Base-by-base conservation (phyloP, 2,888 invertebrate species). In the Ophion ventricosus region DNA sequence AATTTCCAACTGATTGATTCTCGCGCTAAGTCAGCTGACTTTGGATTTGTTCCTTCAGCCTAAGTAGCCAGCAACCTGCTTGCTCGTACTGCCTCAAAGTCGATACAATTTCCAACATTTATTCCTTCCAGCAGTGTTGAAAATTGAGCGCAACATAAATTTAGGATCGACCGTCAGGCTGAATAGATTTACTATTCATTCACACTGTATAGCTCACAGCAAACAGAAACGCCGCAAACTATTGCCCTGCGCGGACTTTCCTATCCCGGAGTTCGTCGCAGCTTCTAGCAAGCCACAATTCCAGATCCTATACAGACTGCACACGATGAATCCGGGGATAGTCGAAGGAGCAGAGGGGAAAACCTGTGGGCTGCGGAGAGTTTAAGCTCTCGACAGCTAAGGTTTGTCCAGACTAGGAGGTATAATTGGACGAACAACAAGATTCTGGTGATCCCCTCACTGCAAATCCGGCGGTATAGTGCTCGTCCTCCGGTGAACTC, bases 401-500 rank as follows among this genome's bases (percentile, higher is more conserved):
- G 84, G 80, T 80, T 82, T 82, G 84, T 76, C 76, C 67, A 67
- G 73, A 80, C 82, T 79, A 26, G 76, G 79, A 63, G 76, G 73
- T 76, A 82, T 82, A 82, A 85, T 85, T 85, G 82, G 82, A 82
- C 82, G 82, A 84, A 82, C 84, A 85, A 80, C 81, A 81, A 78
- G 67, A 76, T 82, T 66, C 72, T 61, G 72, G 40, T 66, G 72
- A 79, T 76, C 66, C 78, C 66, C 70, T 70, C 26, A 49, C 59
- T 59, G 61, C 20, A 75, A 80, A 70, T 69, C 75, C 61, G n/a
- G 67, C n/a, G 76, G 64, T 79, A 67, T 43, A 56, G 57, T 64
- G 57, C 23, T 54, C 76, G 56, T 63, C 66, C 69, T 59, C 43
- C 43, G 54, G 40, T 61, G 61, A 67, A 73, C 66, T 66, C 67